Base-by-base conservation (phyloP, 1,140 invertebrate genomes). In the Penaeus chinensis region DNA sequence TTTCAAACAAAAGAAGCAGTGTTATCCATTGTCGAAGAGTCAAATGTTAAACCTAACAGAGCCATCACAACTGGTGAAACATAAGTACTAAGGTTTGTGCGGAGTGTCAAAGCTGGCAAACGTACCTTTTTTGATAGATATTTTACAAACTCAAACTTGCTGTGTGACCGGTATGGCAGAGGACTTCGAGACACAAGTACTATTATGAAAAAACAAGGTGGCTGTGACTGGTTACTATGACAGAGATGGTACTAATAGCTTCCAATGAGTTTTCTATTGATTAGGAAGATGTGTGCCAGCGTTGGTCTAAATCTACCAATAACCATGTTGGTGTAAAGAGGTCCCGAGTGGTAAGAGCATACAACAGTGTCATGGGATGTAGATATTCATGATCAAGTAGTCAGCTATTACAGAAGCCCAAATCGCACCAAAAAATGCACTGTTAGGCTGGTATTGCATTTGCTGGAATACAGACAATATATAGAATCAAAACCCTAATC, bases 51-150 rank as follows among this genome's bases (percentile, higher is more conserved):
- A 32, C 32, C 32, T 32, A 32, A 32, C 32, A 32, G 1, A 32
- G 32, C 32, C 32, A 32, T 32, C 32, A 32, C 32, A 32, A 32
- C 0, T 32, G 32, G 32, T 32, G 32, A 32, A 32, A 32, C 32
- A 32, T 32, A 32, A 32, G 32, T 32, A 32, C 0, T 32, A 32
- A 32, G 32, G 32, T 77, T 77, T 77, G 74, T 77, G 3, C 19
- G 27, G 1, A 77, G 74, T 32, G 74, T 77, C 20, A 4, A 77
- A 2, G 74, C 2, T 20, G 74, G 74, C 74, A 77, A 2, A 77
- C 20, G 74, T 32, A 77, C 32, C 20, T 77, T 77, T 77, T 77
- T 77, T 77, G 74, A 77, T 32, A 77, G 74, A 77, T 77, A 77
- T 77, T 77, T 77, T 77, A 77, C 74, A 77, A 77, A 32, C 27